Base-by-base conservation (phyloP, 2,113 vertebrate species). In the Syngnathus scovelli region DNA sequence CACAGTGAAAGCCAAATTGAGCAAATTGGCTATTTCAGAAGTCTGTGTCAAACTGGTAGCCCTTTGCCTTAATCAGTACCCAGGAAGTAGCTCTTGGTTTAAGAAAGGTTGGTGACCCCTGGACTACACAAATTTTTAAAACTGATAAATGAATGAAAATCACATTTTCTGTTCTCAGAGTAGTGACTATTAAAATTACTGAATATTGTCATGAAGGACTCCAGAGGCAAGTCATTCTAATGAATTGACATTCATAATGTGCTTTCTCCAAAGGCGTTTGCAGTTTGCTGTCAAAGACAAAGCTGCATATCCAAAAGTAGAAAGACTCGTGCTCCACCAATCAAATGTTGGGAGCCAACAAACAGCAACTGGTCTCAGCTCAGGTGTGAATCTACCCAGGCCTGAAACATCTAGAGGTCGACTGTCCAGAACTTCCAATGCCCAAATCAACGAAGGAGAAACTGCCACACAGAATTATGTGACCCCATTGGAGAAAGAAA, bases 321-420 rank as follows among this genome's bases (percentile, higher is more conserved):
- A 89, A 41, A 61, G 77, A 18, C 79, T 87, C 0, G 60, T 82
- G 59, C 76, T 89, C 19, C 85, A 87, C 37, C 75, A 78, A 66
- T 76, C 78, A 21, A 51, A 8, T 1, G 70, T 33, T 13, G 5
- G 38, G n/a, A 58, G 61, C 23, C 61, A 12, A 3, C 69, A 67
- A 5, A 67, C 64, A 56, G 38, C 7, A 0, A 65, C 73, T 27
- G 60, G 21, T 9, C 37, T 69, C 1, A 51, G 70, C 3, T 4
- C 58, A 33, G 62, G 76, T 27, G 23, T 61, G 54, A 61, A 21
- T 3, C 23, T 83, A 2, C 75, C 79, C 52, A 83, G 85, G 46
- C 87, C 86, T 7, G 86, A 89, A 69, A 88, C 86, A 1, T 81
- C 88, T 39, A 72, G 87, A 66, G 87, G 86, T 9, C 72, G 83